A percentile compares a stretch with the other conserved stretches of the same genome.
Conservation (phyloP, 1,140 invertebrate genomes). For the Potamilus streckersoni region DNA sequence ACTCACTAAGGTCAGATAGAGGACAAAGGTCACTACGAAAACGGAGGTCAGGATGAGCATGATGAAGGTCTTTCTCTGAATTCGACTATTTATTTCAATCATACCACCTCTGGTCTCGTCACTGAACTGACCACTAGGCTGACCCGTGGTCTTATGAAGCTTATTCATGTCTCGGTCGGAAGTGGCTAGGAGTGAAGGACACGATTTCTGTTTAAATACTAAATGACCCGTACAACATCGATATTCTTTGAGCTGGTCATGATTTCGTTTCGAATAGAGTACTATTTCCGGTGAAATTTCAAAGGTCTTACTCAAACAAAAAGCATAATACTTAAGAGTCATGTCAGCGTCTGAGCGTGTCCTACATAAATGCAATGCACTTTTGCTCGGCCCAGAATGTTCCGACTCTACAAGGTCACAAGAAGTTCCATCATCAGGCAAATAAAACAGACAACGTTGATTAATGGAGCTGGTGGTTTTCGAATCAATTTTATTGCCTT, state of each 20-base stretch:
- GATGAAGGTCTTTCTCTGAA: slow-evolving; percentile 1
- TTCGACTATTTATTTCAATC: background rate
- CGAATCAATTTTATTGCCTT: too few relatives aligned
- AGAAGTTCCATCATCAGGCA: too few relatives aligned
- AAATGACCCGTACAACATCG: background rate
- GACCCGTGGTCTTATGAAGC: background rate
- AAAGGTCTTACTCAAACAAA: too few relatives aligned
- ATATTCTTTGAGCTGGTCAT: background rate
- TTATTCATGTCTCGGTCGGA: background rate
- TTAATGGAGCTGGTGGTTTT: too few relatives aligned
- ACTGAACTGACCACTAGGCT: background rate
- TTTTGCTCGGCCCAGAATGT: too few relatives aligned
- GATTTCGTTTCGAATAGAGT: too few relatives aligned
- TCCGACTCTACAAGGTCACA: too few relatives aligned
- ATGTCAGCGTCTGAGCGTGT: too few relatives aligned
- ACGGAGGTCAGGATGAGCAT: slow-evolving; percentile 7
- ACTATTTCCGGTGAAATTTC: too few relatives aligned
- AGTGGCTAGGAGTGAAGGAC: background rate
- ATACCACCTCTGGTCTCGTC: background rate
- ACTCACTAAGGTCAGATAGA: background rate
- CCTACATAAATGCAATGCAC: too few relatives aligned
- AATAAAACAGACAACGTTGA: too few relatives aligned
- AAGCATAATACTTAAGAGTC: too few relatives aligned
- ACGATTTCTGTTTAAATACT: background rate
- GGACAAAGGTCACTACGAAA: background rate